Evolutionary conservation across 1,140 invertebrate species (phyloP).

Genomic region (Pachyrhynchus sulphureomaculatus): DNA sequence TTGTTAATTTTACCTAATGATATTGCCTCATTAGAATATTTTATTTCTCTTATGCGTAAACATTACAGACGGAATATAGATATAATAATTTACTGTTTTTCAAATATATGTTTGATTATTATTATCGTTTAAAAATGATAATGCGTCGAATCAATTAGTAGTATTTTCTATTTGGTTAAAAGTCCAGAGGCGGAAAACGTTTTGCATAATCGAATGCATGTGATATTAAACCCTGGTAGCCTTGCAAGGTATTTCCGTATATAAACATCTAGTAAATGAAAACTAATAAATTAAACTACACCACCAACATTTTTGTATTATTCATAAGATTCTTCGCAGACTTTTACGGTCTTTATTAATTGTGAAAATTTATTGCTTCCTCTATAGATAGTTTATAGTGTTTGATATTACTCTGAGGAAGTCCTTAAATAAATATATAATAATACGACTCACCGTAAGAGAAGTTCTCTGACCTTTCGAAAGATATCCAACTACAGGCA

Average conservation of each 20-base stretch:
- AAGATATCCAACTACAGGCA: too few relatives aligned
- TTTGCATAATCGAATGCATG: conserved; percentile 1
- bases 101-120: too few relatives aligned
- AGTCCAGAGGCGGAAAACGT: background rate
- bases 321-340: conserved; percentile 2
- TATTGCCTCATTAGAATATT: too few relatives aligned
- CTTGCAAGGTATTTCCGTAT: conserved; percentile 18
- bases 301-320: conserved; percentile 9
- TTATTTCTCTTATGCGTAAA: too few relatives aligned
- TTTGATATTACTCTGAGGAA: conserved; percentile 10
- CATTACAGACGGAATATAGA: too few relatives aligned
- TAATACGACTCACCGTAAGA: too few relatives aligned
- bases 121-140: too few relatives aligned
- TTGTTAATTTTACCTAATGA: too few relatives aligned
- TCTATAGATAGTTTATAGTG: background rate
- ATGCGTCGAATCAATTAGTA: too few relatives aligned
- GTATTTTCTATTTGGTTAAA: too few relatives aligned
- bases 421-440: conserved; percentile 4
- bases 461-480: too few relatives aligned
- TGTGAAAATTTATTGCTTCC: conserved; percentile 19
- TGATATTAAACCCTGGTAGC: conserved; percentile 12
- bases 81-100: too few relatives aligned
- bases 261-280: conserved; percentile 13
- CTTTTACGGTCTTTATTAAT: conserved; percentile 14
- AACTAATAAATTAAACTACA: conserved; percentile 9